These are phyloP conservation scores for Sebastes fasciatus DNA, from an alignment of 2,113 vertebrate genomes.

Conservation along the genomic window DNA sequence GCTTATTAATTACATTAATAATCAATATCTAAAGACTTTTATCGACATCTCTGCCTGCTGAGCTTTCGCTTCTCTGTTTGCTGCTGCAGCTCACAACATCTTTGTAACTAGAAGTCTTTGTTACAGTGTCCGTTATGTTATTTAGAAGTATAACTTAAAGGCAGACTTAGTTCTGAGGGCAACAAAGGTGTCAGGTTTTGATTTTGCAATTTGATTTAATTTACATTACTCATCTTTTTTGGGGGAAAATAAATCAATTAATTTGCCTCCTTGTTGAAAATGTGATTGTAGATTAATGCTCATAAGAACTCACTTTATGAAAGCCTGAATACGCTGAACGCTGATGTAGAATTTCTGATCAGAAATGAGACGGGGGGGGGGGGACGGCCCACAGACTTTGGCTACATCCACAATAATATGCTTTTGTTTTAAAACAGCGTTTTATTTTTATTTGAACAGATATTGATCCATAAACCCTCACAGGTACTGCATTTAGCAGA, in stretches of 20 bases:
- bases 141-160: not conserved
- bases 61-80: not conserved
- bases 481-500: too few species aligned
- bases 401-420: too few species aligned
- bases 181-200: not conserved
- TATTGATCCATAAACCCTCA: too few species aligned
- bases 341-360: too few species aligned
- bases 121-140: not conserved
- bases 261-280: not conserved
- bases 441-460: too few species aligned
- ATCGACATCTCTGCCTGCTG: not conserved
- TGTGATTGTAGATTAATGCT: not conserved
- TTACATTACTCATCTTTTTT: not conserved
- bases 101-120: not conserved
- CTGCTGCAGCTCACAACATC: not conserved
- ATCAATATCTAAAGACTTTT: not conserved
- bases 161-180: not conserved
- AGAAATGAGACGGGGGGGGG: too few species aligned
- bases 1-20: not conserved
- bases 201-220: not conserved
- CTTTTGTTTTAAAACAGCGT: too few species aligned
- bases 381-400: too few species aligned
- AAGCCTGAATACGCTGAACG: too few species aligned
- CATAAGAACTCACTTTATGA: too few species aligned
- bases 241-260: not conserved